Percentiles rank a stretch among this genome's conserved stretches.
These are phyloP conservation scores for Botia almorhae DNA, from an alignment of 2,797 vertebrate genomes.

Conservation along the genomic window DNA sequence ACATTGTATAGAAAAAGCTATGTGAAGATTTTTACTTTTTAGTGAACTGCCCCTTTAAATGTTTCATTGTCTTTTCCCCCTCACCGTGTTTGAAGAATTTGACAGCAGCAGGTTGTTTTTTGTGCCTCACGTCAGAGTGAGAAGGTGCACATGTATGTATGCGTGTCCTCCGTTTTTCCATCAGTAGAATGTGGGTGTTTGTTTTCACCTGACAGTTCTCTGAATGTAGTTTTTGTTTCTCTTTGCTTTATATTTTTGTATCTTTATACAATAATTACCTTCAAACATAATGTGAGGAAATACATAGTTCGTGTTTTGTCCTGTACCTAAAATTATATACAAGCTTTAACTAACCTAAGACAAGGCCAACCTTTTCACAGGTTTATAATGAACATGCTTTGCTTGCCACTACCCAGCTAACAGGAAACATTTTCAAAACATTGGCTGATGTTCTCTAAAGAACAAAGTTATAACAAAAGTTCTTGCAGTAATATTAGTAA, in stretches of 20 bases:
- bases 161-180: conserved; percentile 28
- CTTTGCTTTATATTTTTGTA: not conserved
- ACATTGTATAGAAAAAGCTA: not conserved
- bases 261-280: not conserved
- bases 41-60: conserved; percentile 18
- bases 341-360: not conserved
- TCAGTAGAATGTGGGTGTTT: conserved; percentile 24
- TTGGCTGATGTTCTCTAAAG: too few species aligned
- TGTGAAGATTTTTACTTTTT: conserved; percentile 1
- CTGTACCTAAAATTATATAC: not conserved
- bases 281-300: not conserved
- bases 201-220: conserved; percentile 30
- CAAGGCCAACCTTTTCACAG: not conserved
- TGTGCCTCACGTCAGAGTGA: conserved; percentile 38
- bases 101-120: conserved; percentile 22
- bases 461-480: too few species aligned
- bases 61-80: conserved; percentile 22
- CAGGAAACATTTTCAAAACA: too few species aligned
- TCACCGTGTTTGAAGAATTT: conserved; percentile 24
- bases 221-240: conserved; percentile 13
- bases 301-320: not conserved
- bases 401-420: not conserved
- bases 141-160: conserved; percentile 10
- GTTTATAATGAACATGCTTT: conserved; percentile 2
- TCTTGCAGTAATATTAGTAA: too few species aligned